phyloP scores from a whole-genome alignment of 2,113 vertebrate species.

The Takifugu bimaculatus region DNA sequence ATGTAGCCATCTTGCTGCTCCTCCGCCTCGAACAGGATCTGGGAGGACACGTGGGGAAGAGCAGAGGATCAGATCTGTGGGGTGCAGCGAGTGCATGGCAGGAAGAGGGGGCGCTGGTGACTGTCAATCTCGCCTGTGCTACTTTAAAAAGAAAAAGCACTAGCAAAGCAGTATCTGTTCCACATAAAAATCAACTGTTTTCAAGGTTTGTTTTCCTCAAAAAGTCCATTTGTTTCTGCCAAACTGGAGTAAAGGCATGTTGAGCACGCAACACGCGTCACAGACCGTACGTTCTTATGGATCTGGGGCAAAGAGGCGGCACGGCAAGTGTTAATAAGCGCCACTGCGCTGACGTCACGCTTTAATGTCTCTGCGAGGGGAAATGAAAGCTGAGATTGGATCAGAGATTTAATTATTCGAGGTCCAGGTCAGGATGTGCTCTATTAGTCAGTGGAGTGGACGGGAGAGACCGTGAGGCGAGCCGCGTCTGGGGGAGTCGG shows the following conservation, averaged over 20 bases:
- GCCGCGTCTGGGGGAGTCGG: slow-evolving; percentile 32
- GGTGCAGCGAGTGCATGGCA: not conserved
- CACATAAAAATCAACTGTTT: too few relatives aligned
- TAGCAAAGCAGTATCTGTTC: not conserved
- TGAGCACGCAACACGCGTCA: too few relatives aligned
- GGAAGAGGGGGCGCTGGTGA: not conserved
- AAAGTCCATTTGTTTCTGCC: too few relatives aligned
- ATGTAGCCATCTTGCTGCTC: slow-evolving; percentile 82
- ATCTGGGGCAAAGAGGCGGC: not conserved
- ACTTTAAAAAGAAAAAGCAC: too few relatives aligned
- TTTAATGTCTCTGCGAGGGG: slow-evolving; percentile 50
- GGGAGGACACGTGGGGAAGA: slow-evolving; percentile 36
- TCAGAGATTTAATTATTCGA: slow-evolving; percentile 70
- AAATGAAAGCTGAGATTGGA: slow-evolving; percentile 70
- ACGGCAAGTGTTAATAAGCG: slow-evolving; percentile 44
- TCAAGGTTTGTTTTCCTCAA: too few relatives aligned
- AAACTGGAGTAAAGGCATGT: too few relatives aligned
- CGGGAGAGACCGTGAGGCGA: slow-evolving; percentile 38
- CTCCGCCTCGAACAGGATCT: slow-evolving; percentile 54
- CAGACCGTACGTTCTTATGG: not conserved
- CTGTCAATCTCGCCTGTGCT: not conserved
- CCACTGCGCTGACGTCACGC: slow-evolving; percentile 42
- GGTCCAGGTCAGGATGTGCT: slow-evolving; percentile 75
- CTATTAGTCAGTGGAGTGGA: slow-evolving; percentile 65
- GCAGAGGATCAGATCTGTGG: not conserved